Percentiles rank a stretch among this genome's conserved stretches.
Conservation (phyloP, 2,797 vertebrate genomes). For the Xyrichtys novacula region DNA sequence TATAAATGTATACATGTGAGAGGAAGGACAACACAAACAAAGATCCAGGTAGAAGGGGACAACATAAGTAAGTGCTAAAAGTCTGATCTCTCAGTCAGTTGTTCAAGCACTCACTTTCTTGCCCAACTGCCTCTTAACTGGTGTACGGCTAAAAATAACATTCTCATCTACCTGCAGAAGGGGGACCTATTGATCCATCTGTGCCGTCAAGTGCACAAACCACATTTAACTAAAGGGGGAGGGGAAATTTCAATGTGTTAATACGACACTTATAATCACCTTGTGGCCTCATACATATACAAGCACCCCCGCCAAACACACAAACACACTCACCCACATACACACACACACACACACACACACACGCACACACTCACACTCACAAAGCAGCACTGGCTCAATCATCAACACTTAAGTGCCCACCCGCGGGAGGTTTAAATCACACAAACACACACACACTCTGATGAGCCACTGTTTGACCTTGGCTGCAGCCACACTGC, state of each 20-base stretch:
- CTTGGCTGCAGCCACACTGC: conserved; percentile 51
- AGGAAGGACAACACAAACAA: no score
- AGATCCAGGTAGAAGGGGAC: no score
- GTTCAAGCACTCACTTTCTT: no score
- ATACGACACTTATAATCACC: conserved; percentile 25
- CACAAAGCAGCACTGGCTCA: conserved; percentile 22
- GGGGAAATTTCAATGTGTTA: conserved; percentile 12
- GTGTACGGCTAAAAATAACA: no score
- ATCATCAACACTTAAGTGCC: conserved; percentile 40
- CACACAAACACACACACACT: conserved; percentile 48
- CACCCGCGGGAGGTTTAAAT: conserved; percentile 43
- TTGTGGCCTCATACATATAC: conserved; percentile 14
- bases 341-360: conserved; percentile 1
- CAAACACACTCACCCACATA: no score
- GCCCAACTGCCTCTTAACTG: no score
- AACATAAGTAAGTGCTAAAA: no score
- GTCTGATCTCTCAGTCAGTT: no score
- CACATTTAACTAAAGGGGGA: conserved; percentile 12
- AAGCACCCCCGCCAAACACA: conserved; percentile 8
- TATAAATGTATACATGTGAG: no score
- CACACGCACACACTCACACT: not conserved
- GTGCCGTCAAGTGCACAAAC: not conserved
- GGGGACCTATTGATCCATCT: not conserved
- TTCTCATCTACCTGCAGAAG: not conserved
- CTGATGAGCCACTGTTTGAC: conserved; percentile 54